Base-by-base conservation (phyloP, 1,140 invertebrate genomes). In the Drosophila funebris region DNA sequence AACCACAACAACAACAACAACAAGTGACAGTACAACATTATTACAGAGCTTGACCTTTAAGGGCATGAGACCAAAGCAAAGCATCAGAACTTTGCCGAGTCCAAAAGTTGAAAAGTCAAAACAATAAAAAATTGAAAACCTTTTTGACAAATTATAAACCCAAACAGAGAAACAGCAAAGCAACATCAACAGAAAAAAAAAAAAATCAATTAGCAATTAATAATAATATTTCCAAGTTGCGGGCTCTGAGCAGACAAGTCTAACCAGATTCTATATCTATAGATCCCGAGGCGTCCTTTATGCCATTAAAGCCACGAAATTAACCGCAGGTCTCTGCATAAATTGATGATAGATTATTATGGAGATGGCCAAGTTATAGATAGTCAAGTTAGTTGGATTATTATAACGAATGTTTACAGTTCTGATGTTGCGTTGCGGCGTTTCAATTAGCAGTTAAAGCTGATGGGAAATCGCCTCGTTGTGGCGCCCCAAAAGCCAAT, bases 361-460 rank as follows among this genome's bases (percentile, higher is more conserved):
- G 4, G 5, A 16, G 6, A 31, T 16, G 3, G 48, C 22, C 44
- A 13, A 13, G 44, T 43, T 46, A 46, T 22, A 33, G 3, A 13
- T 36, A 4, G 33, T 13, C 33, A 36, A 36, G 3, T 36, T 36
- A 33, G 24, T 31, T 29, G 9, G 27, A 13, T 64, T 41, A 29
- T 62, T 44, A 43, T 70, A 54, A 33, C 29, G 37, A 62, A 62
- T 69, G 20, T 62, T 61, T 44, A 54, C 58, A 52, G n/a, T 44
- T 37, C 14, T 37, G 11, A 16, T 16, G 4, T 20, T 24, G 14
- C 14, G 29, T 11, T 72, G 11, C 68, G n/a, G n/a, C n/a, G n/a
- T 85, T 84, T 81, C 82, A 87, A 85, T 85, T 85, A 82, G 81
- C 81, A 84, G 77, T 84, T 78, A 87, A 87, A 81, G 46, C 64